Conservation (phyloP, 2,888 invertebrate genomes). For the Stenurella melanura region DNA sequence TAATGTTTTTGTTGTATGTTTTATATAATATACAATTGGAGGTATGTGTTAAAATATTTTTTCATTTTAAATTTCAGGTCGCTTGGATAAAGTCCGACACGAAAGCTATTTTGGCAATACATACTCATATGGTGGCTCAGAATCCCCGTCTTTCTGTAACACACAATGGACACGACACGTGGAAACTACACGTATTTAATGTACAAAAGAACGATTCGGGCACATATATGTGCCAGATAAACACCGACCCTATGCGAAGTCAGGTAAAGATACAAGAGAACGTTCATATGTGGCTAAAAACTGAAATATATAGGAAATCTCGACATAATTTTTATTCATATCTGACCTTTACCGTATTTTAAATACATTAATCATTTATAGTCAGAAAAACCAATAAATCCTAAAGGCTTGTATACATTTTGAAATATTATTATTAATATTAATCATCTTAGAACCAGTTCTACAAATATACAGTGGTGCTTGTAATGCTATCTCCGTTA, state of each 20-base stretch:
- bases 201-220: conserved; percentile 94
- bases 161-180: conserved; percentile 94
- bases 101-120: conserved; percentile 91
- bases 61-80: conserved; percentile 78
- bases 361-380: too few species aligned
- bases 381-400: too few species aligned
- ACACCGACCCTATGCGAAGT: conserved; percentile 92
- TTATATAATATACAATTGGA: neutral
- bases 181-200: conserved; percentile 93
- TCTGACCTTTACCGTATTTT: neutral
- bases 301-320: conserved; percentile 13
- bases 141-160: conserved; percentile 91
- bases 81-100: conserved; percentile 95
- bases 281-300: conserved; percentile 12
- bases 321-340: neutral
- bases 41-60: conserved; percentile 8
- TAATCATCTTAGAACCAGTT: too few species aligned
- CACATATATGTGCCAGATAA: conserved; percentile 96
- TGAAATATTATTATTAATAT: too few species aligned
- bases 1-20: neutral
- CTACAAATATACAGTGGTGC: too few species aligned
- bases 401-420: too few species aligned
- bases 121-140: conserved; percentile 92
- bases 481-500: too few species aligned
- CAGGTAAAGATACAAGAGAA: conserved; percentile 77